Percentiles rank a stretch among this genome's conserved stretches.
Conservation (phyloP, 92 coral and sea anemone genomes). For the Siderastrea radians region DNA sequence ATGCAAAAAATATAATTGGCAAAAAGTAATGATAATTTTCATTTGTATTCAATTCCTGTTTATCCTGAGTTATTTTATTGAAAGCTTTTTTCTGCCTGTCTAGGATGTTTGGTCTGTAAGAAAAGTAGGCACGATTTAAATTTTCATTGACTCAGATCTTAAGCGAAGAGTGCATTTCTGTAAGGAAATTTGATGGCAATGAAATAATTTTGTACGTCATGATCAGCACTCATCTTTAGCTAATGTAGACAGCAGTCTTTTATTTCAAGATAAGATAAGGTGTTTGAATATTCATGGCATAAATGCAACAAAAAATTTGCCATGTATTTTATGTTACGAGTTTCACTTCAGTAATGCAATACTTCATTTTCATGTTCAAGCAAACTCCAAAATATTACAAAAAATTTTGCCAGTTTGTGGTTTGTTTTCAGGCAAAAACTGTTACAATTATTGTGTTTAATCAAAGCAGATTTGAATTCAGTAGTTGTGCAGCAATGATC, state of each 20-base stretch:
- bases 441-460: constrained; percentile 23
- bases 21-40: constrained; percentile 42
- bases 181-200: constrained; percentile 25
- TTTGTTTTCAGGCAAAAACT: background rate
- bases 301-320: constrained; percentile 26
- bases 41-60: constrained; percentile 52
- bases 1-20: constrained; percentile 17
- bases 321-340: background rate
- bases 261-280: constrained; percentile 7
- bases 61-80: background rate
- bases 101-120: constrained; percentile 29
- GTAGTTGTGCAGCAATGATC: background rate
- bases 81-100: background rate
- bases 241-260: constrained; percentile 17
- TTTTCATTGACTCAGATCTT: constrained; percentile 23
- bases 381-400: background rate
- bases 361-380: background rate
- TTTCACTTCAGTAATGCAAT: background rate
- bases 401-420: background rate
- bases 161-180: background rate
- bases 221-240: constrained; percentile 5
- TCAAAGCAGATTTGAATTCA: background rate
- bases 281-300: constrained; percentile 32
- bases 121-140: constrained; percentile 1
- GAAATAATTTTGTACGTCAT: constrained; percentile 7